Percentiles rank a stretch among this genome's conserved stretches.
Evolutionary conservation across 2,113 vertebrate genomes (phyloP).

Genomic region (Rhinoptilus africanus): DNA sequence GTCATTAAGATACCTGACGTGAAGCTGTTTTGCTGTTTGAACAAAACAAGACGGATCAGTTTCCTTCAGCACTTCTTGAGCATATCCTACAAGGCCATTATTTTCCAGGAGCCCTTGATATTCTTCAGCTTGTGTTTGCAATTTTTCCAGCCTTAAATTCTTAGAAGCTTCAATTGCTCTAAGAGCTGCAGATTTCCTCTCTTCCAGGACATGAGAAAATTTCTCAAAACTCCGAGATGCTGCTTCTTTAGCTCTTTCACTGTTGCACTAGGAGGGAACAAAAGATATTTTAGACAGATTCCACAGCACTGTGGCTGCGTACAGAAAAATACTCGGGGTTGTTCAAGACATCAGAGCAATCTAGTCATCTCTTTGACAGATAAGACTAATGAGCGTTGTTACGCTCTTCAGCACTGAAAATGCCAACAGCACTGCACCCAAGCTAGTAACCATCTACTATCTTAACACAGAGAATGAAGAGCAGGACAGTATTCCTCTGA

Average conservation of each 20-base stretch:
- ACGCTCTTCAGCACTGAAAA: not conserved
- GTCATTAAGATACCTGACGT: conserved; percentile 80
- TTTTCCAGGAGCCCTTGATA: conserved; percentile 98
- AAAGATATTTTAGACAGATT: not conserved
- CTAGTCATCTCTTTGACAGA: not conserved
- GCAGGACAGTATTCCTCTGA: not conserved
- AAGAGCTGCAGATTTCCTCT: conserved; percentile 85
- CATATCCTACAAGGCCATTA: conserved; percentile 93
- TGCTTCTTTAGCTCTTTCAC: conserved; percentile 84
- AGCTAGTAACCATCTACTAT: not conserved
- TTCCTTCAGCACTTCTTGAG: conserved; percentile 97
- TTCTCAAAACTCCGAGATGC: conserved; percentile 87
- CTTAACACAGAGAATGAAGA: not conserved
- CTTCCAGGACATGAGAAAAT: conserved; percentile 86
- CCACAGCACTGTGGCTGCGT: not conserved
- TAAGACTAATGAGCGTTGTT: not conserved
- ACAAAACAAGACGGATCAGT: conserved; percentile 97
- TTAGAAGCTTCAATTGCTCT: conserved; percentile 85
- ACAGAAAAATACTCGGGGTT: not conserved
- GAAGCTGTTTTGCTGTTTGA: conserved; percentile 95
- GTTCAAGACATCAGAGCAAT: not conserved
- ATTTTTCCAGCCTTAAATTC: conserved; percentile 81
- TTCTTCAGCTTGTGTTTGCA: conserved; percentile 89
- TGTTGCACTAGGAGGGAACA: conserved; percentile 81
- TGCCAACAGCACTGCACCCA: not conserved